A percentile compares a stretch with the other conserved stretches of the same genome.
Conservation (phyloP, 2,797 vertebrate species). For the Threskiornis aethiopicus region DNA sequence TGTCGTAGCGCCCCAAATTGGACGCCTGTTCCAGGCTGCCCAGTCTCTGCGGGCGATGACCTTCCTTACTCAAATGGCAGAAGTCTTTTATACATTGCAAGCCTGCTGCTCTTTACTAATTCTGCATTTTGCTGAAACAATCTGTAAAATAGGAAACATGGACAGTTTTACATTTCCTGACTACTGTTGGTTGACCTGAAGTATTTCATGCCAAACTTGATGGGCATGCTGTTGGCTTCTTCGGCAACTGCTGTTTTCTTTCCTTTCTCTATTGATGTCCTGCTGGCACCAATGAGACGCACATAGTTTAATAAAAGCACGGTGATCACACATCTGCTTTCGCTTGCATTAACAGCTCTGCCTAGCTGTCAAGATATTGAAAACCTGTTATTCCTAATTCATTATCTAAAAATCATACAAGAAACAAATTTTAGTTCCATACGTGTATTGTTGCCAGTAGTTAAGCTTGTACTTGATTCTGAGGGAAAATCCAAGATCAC, state of each 20-base stretch:
- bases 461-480: not conserved
- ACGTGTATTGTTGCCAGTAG: not conserved
- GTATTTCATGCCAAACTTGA: not conserved
- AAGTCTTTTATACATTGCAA: not conserved
- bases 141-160: not conserved
- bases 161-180: not conserved
- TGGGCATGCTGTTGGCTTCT: not conserved
- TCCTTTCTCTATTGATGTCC: not conserved
- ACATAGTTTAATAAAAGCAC: not conserved
- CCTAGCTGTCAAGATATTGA: not conserved
- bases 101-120: not conserved
- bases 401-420: not conserved
- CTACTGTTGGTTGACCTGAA: not conserved
- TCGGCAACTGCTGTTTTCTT: not conserved
- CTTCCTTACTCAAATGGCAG: not conserved
- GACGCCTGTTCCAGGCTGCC: not conserved
- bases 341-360: not conserved
- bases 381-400: not conserved
- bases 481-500: not conserved
- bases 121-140: not conserved
- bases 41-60: rapidly evolving
- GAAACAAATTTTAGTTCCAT: not conserved
- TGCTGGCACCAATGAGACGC: not conserved
- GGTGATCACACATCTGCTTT: not conserved
- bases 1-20: rapidly evolving